These are phyloP conservation scores for Parauchenoglanis ngamensis DNA, from an alignment of 2,797 vertebrate species.

Conservation along the genomic window DNA sequence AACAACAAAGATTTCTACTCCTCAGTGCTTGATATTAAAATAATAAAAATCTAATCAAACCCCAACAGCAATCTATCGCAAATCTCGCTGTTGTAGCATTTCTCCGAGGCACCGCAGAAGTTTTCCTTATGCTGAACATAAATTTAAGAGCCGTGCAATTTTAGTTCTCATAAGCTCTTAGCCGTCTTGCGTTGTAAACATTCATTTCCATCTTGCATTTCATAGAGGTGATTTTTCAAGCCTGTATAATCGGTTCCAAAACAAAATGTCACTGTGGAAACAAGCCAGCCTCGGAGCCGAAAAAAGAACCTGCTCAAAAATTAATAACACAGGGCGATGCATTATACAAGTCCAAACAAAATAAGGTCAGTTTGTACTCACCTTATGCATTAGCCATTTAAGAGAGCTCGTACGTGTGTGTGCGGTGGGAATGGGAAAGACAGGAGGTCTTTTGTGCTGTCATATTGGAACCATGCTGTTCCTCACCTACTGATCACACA, in stretches of 20 bases:
- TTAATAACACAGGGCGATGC: constrained; percentile 8
- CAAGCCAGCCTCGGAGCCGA: neutral
- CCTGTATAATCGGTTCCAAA: constrained; percentile 19
- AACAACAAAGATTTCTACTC: neutral
- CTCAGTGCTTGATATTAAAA: neutral
- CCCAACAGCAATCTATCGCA: neutral
- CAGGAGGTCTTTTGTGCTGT: neutral
- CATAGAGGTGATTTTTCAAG: constrained; percentile 25
- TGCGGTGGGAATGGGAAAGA: neutral
- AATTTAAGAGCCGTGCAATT: constrained; percentile 16
- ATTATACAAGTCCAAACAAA: constrained; percentile 19
- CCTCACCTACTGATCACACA: neutral
- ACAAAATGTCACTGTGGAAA: constrained; percentile 38
- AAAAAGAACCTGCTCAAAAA: constrained; percentile 16
- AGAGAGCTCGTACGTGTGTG: neutral
- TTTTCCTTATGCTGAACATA: neutral
- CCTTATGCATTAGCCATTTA: constrained; percentile 21
- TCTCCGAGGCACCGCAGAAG: constrained; percentile 1
- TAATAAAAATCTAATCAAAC: neutral
- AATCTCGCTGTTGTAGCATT: neutral
- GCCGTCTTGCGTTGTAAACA: constrained; percentile 18
- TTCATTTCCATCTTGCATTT: constrained; percentile 24
- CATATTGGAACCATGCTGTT: neutral
- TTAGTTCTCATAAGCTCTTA: constrained; percentile 21
- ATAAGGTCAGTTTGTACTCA: constrained; percentile 17